A percentile compares a stretch with the other conserved stretches of the same genome.
These are phyloP conservation scores for Microcebus griseorufus DNA, from an alignment of 2,113 vertebrate species.

Conservation along the genomic window DNA sequence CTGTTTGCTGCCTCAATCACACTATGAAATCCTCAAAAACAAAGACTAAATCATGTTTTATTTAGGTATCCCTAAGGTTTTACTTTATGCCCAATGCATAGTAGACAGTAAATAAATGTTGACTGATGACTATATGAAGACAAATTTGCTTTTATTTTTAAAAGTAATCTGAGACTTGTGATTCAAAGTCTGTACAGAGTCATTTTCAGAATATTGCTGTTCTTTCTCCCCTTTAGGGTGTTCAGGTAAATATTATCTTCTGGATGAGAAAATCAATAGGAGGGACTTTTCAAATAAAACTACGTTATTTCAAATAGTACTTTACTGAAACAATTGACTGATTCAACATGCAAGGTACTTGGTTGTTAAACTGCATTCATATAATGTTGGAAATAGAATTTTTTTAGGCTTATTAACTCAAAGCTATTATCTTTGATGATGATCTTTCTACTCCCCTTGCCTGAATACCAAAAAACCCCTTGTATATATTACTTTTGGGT, in stretches of 20 bases:
- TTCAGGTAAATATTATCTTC: slow-evolving; percentile 52
- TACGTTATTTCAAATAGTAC: background rate
- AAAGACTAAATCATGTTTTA: background rate
- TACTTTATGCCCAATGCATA: background rate
- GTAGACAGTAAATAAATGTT: background rate
- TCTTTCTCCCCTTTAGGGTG: slow-evolving; percentile 8
- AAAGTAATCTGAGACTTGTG: background rate
- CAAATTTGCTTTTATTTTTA: background rate
- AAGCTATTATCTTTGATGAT: slow-evolving; percentile 77
- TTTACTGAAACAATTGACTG: background rate
- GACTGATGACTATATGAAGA: background rate
- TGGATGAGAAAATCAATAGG: slow-evolving; percentile 68
- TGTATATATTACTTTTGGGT: slow-evolving; percentile 69
- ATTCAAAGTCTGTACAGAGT: slow-evolving; percentile 37
- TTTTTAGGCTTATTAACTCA: slow-evolving; percentile 68
- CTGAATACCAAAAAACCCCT: slow-evolving; percentile 58
- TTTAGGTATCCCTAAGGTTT: background rate
- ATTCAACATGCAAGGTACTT: background rate
- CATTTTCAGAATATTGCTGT: slow-evolving; percentile 19
- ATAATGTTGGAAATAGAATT: background rate
- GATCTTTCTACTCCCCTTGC: slow-evolving; percentile 64
- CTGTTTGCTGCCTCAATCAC: background rate
- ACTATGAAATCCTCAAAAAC: background rate
- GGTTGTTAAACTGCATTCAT: background rate
- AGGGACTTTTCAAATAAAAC: slow-evolving; percentile 33